Base-by-base conservation (phyloP, 2,113 vertebrate species). In the Clinocottus analis region DNA sequence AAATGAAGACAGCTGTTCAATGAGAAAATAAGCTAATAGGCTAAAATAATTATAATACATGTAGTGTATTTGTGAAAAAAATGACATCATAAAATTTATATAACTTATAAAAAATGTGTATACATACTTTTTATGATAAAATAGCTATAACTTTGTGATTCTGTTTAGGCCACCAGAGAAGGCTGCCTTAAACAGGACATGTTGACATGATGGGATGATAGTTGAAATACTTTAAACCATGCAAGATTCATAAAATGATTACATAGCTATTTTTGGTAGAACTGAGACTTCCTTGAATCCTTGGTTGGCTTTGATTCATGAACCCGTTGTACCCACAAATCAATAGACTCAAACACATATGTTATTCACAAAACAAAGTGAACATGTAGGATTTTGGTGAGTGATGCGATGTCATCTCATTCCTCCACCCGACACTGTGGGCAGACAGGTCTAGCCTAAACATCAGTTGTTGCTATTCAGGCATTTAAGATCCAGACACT, bases 391-490 rank as follows among this genome's bases (percentile, higher is more conserved):
- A 43, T 47, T 73, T 53, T 53, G 29, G 31, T 75, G 16, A 21
- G 13, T 39, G 2, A 8, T 51, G 29, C 35, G 25, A 27, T 37
- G 43, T 6, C 17, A 21, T 70, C 31, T 41, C 23, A 61, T 60
- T 61, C 53, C 58, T 70, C 29, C 63, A 66, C 33, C 53, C 66
- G 45, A 63, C 75, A 58, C 47, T 41, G 65, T 82, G 62, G 79
- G 76, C 53, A 60, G 67, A 76, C 14, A 37, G 35, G 75, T 14
- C 65, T 5, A 12, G 21, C 31, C 59, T 35, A 51, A 33, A 43
- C 70, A 80, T 67, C 16, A 61, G 29, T 29, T 35, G 39, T 39
- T 75, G 78, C 71, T 76, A 71, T 64, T 84, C 25, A 51, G 49
- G 27, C 66, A 25, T 49, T 41, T 62, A 19, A 69, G 60, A 51